phyloP scores from a whole-genome alignment of 2,797 vertebrate genomes.

The Phaenicophaeus curvirostris region DNA sequence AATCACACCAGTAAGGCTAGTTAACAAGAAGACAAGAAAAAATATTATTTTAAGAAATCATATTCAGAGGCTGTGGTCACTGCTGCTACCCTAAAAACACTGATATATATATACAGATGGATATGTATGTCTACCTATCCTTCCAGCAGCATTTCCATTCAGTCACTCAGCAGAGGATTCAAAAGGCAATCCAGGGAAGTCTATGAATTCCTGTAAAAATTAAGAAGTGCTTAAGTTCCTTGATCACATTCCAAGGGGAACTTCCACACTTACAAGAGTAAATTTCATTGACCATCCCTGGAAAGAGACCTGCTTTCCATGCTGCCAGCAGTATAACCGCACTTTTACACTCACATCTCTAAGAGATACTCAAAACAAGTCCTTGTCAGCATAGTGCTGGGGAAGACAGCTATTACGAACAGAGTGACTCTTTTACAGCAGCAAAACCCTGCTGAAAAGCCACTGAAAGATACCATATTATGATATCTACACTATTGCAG shows the following conservation, averaged over 20 bases:
- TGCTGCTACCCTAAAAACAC: neutral
- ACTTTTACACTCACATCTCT: neutral
- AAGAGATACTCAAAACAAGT: neutral
- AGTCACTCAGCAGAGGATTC: neutral
- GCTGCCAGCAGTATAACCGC: neutral
- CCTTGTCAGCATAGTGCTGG: neutral
- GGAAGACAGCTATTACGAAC: neutral
- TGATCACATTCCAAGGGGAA: neutral
- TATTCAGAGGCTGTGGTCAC: neutral
- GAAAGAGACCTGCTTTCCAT: neutral
- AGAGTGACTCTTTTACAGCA: neutral
- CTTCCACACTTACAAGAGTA: neutral
- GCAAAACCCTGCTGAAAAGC: neutral
- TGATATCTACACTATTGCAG: neutral
- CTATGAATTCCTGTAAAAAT: neutral
- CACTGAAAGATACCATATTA: neutral
- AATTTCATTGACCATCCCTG: neutral
- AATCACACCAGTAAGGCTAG: constrained; percentile 1
- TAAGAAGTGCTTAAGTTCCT: neutral
- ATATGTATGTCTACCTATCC: neutral
- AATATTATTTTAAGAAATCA: neutral
- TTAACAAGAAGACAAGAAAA: neutral
- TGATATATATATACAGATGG: neutral
- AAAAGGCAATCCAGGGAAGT: neutral
- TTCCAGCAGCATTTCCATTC: neutral